Evolutionary conservation across 2,113 vertebrate species (phyloP).

Genomic region (Proteles cristata): DNA sequence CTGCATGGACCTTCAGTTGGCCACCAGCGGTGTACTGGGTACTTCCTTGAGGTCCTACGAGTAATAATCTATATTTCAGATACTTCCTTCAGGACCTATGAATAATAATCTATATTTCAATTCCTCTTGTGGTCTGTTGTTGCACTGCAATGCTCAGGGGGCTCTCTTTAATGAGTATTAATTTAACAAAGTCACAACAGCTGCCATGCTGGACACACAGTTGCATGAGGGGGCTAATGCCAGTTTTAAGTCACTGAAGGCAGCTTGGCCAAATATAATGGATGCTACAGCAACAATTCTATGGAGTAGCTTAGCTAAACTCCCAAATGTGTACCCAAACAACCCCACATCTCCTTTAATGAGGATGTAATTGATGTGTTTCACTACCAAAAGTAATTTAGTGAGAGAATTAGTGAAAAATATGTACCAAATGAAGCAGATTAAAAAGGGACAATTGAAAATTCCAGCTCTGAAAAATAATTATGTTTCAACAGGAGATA

Average conservation of each 20-base stretch:
- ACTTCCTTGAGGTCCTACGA: not conserved
- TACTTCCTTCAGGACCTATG: not conserved
- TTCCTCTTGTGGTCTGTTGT: not conserved
- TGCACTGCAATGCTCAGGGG: not conserved
- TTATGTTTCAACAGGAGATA: not conserved
- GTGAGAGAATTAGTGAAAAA: not conserved
- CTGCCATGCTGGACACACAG: not conserved
- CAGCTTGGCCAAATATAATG: not conserved
- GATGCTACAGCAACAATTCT: not conserved
- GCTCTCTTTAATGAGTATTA: too few relatives aligned
- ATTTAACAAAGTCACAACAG: not conserved
- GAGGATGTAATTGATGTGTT: not conserved
- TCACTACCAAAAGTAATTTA: not conserved
- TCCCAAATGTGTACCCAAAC: not conserved
- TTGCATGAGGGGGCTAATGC: not conserved
- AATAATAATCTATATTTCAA: not conserved
- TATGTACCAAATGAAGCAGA: not conserved
- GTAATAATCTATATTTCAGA: not conserved
- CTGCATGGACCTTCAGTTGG: not conserved
- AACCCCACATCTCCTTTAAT: not conserved
- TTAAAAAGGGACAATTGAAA: not conserved
- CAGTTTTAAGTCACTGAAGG: not conserved
- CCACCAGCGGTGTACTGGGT: not conserved
- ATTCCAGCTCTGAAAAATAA: not conserved
- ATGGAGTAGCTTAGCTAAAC: not conserved